Evolutionary conservation across 2,797 vertebrate genomes (phyloP).

Genomic region (Hozukius guyotensis): DNA sequence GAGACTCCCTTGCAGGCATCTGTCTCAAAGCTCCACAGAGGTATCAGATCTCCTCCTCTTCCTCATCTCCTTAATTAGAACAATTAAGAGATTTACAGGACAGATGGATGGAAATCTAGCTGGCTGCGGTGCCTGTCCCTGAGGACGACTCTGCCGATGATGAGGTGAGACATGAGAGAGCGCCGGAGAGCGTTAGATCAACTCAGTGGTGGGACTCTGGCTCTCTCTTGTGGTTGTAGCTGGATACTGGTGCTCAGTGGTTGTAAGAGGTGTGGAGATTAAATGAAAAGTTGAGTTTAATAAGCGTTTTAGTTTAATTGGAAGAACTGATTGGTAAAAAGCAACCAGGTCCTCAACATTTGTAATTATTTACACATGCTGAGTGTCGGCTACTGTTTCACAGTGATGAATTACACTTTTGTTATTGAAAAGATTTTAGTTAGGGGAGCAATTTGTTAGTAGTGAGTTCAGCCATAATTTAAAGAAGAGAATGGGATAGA

Average conservation of each 20-base stretch:
- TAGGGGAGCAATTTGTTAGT: not conserved
- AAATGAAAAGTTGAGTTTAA: not conserved
- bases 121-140: slow-evolving; percentile 60
- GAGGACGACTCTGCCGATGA: slow-evolving; percentile 43
- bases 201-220: slow-evolving; percentile 36
- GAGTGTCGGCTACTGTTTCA: not conserved
- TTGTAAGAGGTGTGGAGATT: not conserved
- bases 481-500: not conserved
- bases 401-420: not conserved
- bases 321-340: not conserved
- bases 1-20: slow-evolving; percentile 68
- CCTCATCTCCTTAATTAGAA: slow-evolving; percentile 77
- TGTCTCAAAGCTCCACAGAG: slow-evolving; percentile 64
- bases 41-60: slow-evolving; percentile 73
- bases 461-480: not conserved
- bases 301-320: not conserved
- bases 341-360: not conserved
- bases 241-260: not conserved
- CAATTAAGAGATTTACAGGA: slow-evolving; percentile 81
- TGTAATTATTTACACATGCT: not conserved
- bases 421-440: not conserved
- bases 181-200: not conserved
- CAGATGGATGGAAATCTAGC: slow-evolving; percentile 82
- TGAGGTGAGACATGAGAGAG: slow-evolving; percentile 21
- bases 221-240: slow-evolving; percentile 57